Conservation (phyloP, 2,113 vertebrate species). For the Panthera uncia region DNA sequence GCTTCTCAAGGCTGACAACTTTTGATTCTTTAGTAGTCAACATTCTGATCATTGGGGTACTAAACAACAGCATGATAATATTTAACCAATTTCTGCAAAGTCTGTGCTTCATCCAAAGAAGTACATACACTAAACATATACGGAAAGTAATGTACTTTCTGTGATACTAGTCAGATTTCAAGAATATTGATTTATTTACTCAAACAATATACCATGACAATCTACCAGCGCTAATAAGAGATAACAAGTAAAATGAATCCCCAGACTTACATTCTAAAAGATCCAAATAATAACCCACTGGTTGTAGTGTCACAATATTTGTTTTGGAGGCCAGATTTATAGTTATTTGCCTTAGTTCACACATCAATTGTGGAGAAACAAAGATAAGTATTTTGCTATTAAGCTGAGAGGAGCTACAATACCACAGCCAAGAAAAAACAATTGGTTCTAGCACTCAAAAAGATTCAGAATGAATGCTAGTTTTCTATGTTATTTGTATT, state of each 20-base stretch:
- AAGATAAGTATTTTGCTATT: neutral
- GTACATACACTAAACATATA: neutral
- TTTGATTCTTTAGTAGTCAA: neutral
- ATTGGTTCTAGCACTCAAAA: neutral
- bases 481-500: neutral
- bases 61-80: neutral
- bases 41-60: neutral
- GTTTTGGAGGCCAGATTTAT: neutral
- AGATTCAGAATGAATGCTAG: neutral
- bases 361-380: neutral
- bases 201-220: neutral
- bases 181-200: neutral
- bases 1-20: neutral
- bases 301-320: neutral
- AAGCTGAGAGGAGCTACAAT: neutral
- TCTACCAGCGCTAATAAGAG: neutral
- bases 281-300: neutral
- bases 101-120: neutral
- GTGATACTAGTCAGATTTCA: neutral
- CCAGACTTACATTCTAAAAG: neutral
- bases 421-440: neutral
- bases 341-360: neutral
- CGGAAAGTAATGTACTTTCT: neutral
- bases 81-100: neutral
- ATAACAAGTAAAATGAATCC: neutral